Percentiles rank a stretch among this genome's conserved stretches.
Evolutionary conservation across 2,113 vertebrate genomes (phyloP).

Genomic region (Heloderma charlesbogerti): DNA sequence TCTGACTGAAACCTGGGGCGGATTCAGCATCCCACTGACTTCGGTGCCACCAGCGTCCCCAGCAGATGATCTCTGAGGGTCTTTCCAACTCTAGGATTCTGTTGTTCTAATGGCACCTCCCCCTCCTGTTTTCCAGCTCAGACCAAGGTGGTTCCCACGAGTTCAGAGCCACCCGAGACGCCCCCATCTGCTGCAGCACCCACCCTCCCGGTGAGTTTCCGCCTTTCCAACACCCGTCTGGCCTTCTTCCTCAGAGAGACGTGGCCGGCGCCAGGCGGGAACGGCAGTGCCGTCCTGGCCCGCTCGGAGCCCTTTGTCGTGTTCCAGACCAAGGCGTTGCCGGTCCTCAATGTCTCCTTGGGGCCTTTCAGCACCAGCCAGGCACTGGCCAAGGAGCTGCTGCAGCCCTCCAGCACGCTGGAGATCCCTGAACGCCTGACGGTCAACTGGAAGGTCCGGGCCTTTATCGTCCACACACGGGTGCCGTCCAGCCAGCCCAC

Average conservation of each 20-base stretch:
- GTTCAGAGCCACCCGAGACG: constrained; percentile 79
- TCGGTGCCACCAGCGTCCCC: too few relatives aligned
- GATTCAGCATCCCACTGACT: too few relatives aligned
- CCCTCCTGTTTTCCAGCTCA: constrained; percentile 72
- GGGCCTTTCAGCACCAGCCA: constrained; percentile 92
- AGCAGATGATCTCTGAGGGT: too few relatives aligned
- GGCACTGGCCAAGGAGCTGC: constrained; percentile 90
- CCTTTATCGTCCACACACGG: constrained; percentile 91
- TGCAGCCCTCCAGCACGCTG: constrained; percentile 93
- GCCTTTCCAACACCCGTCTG: constrained; percentile 93
- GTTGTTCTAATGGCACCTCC: accelerated
- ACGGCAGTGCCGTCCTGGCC: constrained; percentile 76
- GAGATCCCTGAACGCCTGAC: constrained; percentile 92
- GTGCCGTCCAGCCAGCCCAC: constrained; percentile 89
- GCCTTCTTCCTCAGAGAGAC: constrained; percentile 94
- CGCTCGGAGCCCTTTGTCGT: constrained; percentile 95
- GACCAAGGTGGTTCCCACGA: constrained; percentile 83
- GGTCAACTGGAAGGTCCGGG: constrained; percentile 97
- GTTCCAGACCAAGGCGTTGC: constrained; percentile 97
- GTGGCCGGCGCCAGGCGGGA: constrained; percentile 65
- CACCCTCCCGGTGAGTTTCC: constrained; percentile 91
- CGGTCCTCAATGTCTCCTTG: constrained; percentile 91
- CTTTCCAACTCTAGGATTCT: too few relatives aligned
- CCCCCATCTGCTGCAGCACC: constrained; percentile 70
- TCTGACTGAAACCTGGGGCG: too few relatives aligned